A percentile compares a stretch with the other conserved stretches of the same genome.
Conservation (phyloP, 2,797 vertebrate genomes). For the Linurgus olivaceus region DNA sequence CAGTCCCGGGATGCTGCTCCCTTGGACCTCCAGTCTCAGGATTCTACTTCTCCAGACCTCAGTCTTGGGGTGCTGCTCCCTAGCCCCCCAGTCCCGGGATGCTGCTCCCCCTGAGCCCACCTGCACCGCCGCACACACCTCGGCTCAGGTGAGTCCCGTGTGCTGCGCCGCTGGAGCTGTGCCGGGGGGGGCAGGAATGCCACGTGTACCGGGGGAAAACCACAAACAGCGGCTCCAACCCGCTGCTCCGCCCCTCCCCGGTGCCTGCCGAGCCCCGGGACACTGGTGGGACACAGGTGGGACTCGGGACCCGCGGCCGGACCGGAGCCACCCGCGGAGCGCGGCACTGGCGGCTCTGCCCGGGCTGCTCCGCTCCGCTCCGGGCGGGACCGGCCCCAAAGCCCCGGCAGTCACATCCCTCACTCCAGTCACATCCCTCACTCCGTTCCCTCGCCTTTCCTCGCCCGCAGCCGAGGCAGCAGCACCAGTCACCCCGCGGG, state of each 20-base stretch:
- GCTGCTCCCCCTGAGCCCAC: not conserved
- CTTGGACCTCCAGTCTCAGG: not conserved
- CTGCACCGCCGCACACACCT: not conserved
- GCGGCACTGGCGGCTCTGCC: not conserved
- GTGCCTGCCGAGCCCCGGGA: not conserved
- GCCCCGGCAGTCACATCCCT: not conserved
- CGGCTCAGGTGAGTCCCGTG: accelerated
- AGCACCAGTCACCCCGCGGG: not conserved
- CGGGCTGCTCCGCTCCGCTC: no score
- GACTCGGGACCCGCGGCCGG: not conserved
- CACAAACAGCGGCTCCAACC: not conserved
- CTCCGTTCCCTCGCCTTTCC: not conserved
- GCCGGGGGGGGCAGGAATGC: not conserved
- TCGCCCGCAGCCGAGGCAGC: not conserved
- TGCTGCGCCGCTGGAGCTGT: not conserved
- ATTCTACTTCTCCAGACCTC: not conserved
- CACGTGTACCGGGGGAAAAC: not conserved
- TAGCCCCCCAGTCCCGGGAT: accelerated
- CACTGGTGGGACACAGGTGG: accelerated
- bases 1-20: no score
- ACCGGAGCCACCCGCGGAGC: not conserved
- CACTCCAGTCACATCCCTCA: no score
- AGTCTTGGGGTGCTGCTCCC: not conserved
- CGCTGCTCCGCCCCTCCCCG: not conserved
- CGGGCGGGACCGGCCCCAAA: not conserved